Conservation (phyloP, 2,888 invertebrate genomes). For the Autographa gamma region DNA sequence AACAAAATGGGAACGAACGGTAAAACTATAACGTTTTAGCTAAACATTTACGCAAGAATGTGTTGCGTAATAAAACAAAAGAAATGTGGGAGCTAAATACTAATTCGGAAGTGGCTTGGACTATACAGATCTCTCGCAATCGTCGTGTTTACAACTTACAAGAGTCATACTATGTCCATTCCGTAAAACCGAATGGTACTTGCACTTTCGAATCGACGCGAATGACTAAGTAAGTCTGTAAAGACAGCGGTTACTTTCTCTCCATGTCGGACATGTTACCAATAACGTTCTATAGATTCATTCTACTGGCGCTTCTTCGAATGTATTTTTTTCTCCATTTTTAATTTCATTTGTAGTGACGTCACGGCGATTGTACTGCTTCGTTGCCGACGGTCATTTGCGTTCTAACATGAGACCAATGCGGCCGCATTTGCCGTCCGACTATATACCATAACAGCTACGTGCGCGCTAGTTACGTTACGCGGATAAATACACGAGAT, state of each 20-base stretch:
- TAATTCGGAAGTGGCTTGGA: slow-evolving; percentile 54
- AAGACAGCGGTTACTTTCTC: slow-evolving; percentile 72
- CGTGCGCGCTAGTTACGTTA: slow-evolving; percentile 63
- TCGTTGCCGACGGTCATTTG: slow-evolving; percentile 75
- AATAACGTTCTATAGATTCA: slow-evolving; percentile 75
- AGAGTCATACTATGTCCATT: slow-evolving; percentile 50
- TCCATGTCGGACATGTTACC: slow-evolving; percentile 67
- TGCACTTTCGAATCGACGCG: slow-evolving; percentile 80
- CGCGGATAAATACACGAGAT: slow-evolving; percentile 59
- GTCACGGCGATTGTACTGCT: slow-evolving; percentile 78
- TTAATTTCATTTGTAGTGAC: slow-evolving; percentile 82
- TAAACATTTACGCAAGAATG: slow-evolving; percentile 57
- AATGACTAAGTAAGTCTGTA: slow-evolving; percentile 69
- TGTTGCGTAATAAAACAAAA: slow-evolving; percentile 52
- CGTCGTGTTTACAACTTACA: slow-evolving; percentile 41
- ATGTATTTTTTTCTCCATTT: slow-evolving; percentile 62
- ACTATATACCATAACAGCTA: slow-evolving; percentile 56
- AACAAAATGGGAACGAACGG: slow-evolving; percentile 51
- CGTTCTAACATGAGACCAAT: slow-evolving; percentile 78
- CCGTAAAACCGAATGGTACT: slow-evolving; percentile 67
- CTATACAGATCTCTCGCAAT: slow-evolving; percentile 19
- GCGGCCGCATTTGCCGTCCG: slow-evolving; percentile 72
- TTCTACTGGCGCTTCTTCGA: slow-evolving; percentile 74
- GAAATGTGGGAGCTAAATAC: slow-evolving; percentile 52
- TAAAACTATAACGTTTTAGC: slow-evolving; percentile 48